phyloP scores from a whole-genome alignment of 1,140 invertebrate genomes.

The Drosophila tsacasi region DNA sequence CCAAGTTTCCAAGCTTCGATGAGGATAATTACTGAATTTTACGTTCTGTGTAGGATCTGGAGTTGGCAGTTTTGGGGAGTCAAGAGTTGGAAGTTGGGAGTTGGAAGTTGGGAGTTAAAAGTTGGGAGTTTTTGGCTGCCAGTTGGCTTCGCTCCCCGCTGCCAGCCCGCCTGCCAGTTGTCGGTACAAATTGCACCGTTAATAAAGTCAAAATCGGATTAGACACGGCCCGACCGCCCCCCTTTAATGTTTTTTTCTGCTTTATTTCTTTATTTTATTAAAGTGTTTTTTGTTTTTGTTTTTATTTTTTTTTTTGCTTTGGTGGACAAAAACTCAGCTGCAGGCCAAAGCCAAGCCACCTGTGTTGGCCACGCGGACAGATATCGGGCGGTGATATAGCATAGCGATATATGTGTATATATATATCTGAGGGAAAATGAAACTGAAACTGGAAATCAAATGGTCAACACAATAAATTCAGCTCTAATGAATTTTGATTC shows the following conservation, averaged over 20 bases:
- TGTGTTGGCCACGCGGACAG: conserved; percentile 28
- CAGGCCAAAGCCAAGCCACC: conserved; percentile 36
- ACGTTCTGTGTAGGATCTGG: background rate
- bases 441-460: conserved; percentile 45
- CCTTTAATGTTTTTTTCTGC: background rate
- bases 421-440: conserved; percentile 28
- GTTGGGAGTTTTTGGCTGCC: conserved; percentile 28
- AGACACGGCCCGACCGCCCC: conserved; percentile 60
- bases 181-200: conserved; percentile 80
- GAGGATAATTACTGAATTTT: background rate
- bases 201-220: conserved; percentile 82
- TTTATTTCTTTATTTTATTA: conserved; percentile 10
- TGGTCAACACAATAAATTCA: conserved; percentile 74
- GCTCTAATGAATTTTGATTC: conserved; percentile 80
- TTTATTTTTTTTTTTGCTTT: background rate
- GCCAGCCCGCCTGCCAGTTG: conserved; percentile 50
- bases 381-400: conserved; percentile 31
- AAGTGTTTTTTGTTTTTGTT: background rate
- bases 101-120: conserved; percentile 14
- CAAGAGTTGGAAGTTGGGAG: conserved; percentile 24
- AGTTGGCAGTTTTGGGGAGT: background rate
- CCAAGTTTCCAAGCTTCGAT: background rate
- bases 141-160: conserved; percentile 36
- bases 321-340: conserved; percentile 37
- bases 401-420: conserved; percentile 1